Evolutionary conservation across 1,140 invertebrate species (phyloP), one percentile per base, ranked within the genome.

Genomic region (Scaptomyza graminum): DNA sequence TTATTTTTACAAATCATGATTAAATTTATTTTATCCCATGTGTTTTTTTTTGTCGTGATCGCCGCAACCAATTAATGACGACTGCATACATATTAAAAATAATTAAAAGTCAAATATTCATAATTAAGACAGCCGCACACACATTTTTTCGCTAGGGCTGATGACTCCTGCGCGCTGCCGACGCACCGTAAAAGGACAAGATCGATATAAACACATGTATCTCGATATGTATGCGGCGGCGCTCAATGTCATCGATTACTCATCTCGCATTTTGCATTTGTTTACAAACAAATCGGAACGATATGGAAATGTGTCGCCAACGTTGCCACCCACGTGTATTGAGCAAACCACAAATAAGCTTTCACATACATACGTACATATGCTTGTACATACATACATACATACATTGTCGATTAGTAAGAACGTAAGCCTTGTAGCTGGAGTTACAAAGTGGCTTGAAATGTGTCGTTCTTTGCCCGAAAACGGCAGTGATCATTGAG

Each of bases 1-100:
- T 85, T 85, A 85, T 85, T 85, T 85, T 85, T 62, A 83, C 78
- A 87, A 87, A 87, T 85, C 78, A 87, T 88, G 83, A 85, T 77
- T 83, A 51, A 73, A 76, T 83, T 76, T 80, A 85, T 83, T 63
- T 72, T 80, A 85, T 83, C 59, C 63, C 34, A 47, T 62, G 9
- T 13, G n/a, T 12, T 15, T 54, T 60, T 47, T 55, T 49, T 51
- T 54, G 51, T 63, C 78, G 62, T 57, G 52, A 50, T 63, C 60
- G 61, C 47, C 62, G 43, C 16, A 34, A 47, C 62, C 16, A 34
- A 47, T 65, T 31, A 60, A 61, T 68, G 61, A 60, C 65, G 49
- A 63, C 16, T 65, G 60, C 49, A 74, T 18, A 18, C 34, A 47
- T 62, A 65, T 64, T 55, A 50, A 25, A 54, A 12, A 22, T 55